Evolutionary conservation across 1,140 invertebrate genomes (phyloP).

Genomic region (Lepidurus couesii): DNA sequence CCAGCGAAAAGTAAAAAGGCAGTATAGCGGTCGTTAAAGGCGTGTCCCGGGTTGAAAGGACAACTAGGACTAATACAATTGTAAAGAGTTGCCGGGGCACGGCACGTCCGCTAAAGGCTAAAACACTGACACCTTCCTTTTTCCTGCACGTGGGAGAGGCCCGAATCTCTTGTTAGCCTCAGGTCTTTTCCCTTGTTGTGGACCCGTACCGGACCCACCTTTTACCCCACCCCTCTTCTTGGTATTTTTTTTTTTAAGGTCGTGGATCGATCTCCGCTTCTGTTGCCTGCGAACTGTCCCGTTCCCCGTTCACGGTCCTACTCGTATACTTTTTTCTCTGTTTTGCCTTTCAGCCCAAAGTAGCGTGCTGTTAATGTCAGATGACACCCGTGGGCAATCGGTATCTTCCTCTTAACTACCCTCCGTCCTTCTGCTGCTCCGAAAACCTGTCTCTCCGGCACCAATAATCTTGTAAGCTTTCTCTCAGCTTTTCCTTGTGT

Average conservation of each 20-base stretch:
- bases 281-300: not conserved
- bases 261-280: not conserved
- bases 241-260: not conserved
- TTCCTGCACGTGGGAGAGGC: not conserved
- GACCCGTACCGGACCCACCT: not conserved
- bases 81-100: not conserved
- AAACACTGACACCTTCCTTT: not conserved
- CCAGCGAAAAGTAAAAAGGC: not conserved
- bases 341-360: not conserved
- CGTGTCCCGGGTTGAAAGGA: slow-evolving; percentile 13
- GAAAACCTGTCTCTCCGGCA: not conserved
- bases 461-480: no score
- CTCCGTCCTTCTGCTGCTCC: slow-evolving; percentile 7
- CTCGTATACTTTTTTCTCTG: not conserved
- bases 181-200: not conserved
- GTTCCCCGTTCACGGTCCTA: not conserved
- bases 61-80: not conserved
- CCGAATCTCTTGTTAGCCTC: not conserved
- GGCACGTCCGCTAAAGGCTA: not conserved
- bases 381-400: slow-evolving; percentile 2
- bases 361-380: not conserved
- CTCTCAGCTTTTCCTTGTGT: no score
- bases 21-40: not conserved
- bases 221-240: not conserved
- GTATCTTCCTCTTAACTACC: not conserved